Evolutionary conservation across 2,888 invertebrate species (phyloP).

Genomic region (Idaea straminata): DNA sequence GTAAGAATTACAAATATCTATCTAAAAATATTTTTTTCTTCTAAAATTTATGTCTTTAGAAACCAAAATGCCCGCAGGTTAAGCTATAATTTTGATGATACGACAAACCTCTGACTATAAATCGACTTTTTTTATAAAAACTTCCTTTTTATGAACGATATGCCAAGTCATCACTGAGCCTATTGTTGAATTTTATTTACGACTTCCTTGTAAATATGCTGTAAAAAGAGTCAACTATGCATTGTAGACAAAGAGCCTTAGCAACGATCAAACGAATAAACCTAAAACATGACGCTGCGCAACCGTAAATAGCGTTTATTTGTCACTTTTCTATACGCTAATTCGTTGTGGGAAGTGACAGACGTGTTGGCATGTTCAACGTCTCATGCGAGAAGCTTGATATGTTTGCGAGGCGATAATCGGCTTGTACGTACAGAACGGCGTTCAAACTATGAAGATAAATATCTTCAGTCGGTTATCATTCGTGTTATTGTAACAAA

Average conservation of each 20-base stretch:
- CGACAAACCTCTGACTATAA: conserved; percentile 60
- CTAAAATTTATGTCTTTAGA: no score
- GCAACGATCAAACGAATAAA: not conserved
- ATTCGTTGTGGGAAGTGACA: no score
- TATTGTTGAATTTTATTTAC: conserved; percentile 37
- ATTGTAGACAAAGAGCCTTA: conserved; percentile 1
- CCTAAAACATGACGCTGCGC: conserved; percentile 1
- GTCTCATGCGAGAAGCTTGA: no score
- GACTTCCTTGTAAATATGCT: not conserved
- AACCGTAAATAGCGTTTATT: conserved; percentile 7
- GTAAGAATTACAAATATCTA: no score
- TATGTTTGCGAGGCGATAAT: no score
- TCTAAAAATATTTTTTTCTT: not conserved
- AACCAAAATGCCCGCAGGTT: conserved; percentile 38
- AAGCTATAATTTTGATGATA: conserved; percentile 65
- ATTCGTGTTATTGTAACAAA: no score
- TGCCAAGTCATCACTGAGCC: conserved; percentile 36
- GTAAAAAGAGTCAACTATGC: conserved; percentile 3
- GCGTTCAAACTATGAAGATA: no score
- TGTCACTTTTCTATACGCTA: not conserved
- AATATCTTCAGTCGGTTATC: no score
- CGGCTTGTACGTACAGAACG: no score
- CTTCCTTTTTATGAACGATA: conserved; percentile 38
- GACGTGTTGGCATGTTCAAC: no score
- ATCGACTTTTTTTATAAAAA: conserved; percentile 38